Conservation (phyloP, 1,140 invertebrate genomes). For the Dendrolimus kikuchii region DNA sequence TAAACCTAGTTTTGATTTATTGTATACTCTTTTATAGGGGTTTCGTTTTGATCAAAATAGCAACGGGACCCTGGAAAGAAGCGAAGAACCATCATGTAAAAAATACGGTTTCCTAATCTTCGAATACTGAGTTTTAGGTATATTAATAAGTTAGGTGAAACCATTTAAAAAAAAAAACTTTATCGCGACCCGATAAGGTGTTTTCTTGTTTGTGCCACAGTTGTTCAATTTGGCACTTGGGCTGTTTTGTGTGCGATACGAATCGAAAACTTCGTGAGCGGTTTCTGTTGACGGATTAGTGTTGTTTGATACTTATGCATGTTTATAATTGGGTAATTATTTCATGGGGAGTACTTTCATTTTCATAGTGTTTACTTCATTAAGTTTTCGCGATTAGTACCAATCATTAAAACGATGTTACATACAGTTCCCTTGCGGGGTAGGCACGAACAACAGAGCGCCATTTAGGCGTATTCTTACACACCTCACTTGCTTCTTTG, state of each 20-base stretch:
- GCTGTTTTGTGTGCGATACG: constrained; percentile 21
- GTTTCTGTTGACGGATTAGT: constrained; percentile 21
- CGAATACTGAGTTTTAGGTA: constrained; percentile 42
- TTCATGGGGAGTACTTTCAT: too few relatives aligned
- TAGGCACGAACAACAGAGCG: too few relatives aligned
- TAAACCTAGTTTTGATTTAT: too few relatives aligned
- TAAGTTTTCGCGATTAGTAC: too few relatives aligned
- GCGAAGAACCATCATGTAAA: constrained; percentile 22
- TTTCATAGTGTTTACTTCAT: too few relatives aligned
- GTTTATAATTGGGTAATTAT: too few relatives aligned
- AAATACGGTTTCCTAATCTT: constrained; percentile 54
- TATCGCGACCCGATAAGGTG: constrained; percentile 9
- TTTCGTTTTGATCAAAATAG: too few relatives aligned
- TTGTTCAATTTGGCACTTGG: constrained; percentile 19
- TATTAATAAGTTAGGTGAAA: constrained; percentile 48
- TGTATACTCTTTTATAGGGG: too few relatives aligned
- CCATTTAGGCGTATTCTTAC: too few relatives aligned
- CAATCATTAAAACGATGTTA: too few relatives aligned
- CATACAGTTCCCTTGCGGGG: too few relatives aligned
- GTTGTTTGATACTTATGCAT: constrained; percentile 36
- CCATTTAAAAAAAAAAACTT: constrained; percentile 11
- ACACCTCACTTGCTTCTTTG: too few relatives aligned
- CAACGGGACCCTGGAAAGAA: constrained; percentile 4
- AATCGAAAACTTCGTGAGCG: constrained; percentile 46
- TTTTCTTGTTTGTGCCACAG: constrained; percentile 4